A percentile compares a stretch with the other conserved stretches of the same genome.
phyloP scores from a whole-genome alignment of 2,797 vertebrate genomes.

The Phataginus tricuspis region DNA sequence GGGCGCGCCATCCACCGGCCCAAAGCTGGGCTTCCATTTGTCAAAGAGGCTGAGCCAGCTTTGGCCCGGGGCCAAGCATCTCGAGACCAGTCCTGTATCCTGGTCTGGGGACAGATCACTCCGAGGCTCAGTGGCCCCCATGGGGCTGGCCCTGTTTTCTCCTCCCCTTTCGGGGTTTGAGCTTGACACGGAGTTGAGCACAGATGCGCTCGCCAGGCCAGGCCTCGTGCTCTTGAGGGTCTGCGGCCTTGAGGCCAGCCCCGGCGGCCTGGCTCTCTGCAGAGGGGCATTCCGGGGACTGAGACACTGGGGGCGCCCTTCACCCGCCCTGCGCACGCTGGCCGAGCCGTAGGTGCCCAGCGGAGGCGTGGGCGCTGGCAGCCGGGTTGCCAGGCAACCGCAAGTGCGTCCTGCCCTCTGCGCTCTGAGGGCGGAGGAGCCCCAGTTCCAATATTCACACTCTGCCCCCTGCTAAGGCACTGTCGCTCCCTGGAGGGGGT shows the following conservation, averaged over 20 bases:
- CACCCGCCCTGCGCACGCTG: not conserved
- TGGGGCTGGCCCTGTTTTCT: too few species aligned
- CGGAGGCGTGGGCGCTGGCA: constrained; percentile 13
- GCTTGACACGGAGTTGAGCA: not conserved
- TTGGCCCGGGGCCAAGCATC: not conserved
- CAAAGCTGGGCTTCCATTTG: not conserved
- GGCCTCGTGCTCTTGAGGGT: accelerated
- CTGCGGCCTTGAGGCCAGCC: not conserved
- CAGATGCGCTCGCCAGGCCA: not conserved
- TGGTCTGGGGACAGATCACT: not conserved
- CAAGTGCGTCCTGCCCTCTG: not conserved
- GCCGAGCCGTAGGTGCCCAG: not conserved
- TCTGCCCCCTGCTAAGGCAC: not conserved
- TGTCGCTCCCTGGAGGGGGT: not conserved
- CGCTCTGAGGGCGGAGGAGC: not conserved
- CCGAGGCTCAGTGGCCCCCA: not conserved
- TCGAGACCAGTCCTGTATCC: not conserved
- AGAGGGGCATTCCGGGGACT: accelerated
- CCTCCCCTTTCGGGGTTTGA: not conserved
- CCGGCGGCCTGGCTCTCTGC: not conserved
- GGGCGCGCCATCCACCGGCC: not conserved
- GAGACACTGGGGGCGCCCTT: not conserved
- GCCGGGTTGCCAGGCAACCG: constrained; percentile 72
- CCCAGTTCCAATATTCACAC: not conserved
- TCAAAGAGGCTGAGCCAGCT: not conserved